These are phyloP conservation scores for Pteronura brasiliensis DNA, from an alignment of 2,113 vertebrate genomes.

Conservation along the genomic window DNA sequence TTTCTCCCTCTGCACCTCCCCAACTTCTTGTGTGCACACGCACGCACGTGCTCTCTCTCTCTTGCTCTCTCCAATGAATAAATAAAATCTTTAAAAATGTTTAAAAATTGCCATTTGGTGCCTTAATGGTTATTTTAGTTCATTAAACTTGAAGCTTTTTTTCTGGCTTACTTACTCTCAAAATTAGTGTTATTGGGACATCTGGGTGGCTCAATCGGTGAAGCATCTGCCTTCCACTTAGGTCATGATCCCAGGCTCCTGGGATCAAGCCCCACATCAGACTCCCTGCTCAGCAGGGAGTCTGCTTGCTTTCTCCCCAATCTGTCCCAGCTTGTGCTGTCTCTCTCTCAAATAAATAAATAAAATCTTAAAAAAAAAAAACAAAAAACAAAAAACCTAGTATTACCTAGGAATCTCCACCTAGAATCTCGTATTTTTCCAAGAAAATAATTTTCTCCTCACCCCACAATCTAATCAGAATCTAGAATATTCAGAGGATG, in stretches of 20 bases:
- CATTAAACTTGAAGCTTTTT: background rate
- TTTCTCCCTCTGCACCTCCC: too few relatives aligned
- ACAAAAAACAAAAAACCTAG: background rate
- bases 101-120: background rate
- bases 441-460: slow-evolving; percentile 29
- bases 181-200: background rate
- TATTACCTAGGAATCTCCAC: background rate
- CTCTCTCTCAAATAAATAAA: background rate
- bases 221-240: background rate
- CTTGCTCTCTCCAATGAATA: too few relatives aligned
- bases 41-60: too few relatives aligned
- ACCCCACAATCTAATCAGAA: background rate
- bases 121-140: slow-evolving; percentile 17
- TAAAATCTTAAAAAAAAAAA: background rate
- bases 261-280: too few relatives aligned
- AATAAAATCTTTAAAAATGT: background rate
- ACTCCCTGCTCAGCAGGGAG: too few relatives aligned
- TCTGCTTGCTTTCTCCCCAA: background rate
- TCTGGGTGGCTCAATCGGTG: background rate
- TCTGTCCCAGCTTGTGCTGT: too few relatives aligned
- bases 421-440: slow-evolving; percentile 33
- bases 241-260: background rate
- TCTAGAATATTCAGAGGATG: background rate
- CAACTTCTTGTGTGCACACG: too few relatives aligned
- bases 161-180: slow-evolving; percentile 10